Evolutionary conservation across 1,140 invertebrate species (phyloP).

Genomic region (Chironomus tepperi): DNA sequence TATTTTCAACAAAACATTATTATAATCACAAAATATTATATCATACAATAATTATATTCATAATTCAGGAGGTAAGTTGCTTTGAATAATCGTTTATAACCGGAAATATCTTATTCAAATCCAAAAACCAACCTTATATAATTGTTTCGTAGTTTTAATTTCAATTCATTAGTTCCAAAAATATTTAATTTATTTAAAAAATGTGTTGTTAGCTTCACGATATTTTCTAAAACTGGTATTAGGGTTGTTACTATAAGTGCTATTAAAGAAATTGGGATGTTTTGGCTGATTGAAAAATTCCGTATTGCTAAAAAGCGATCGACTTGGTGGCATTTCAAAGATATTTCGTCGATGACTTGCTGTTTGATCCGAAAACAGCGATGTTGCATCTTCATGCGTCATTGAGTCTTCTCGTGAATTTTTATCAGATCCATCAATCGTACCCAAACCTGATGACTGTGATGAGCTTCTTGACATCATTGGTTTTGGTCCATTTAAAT

Average conservation of each 20-base stretch:
- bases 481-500: neutral
- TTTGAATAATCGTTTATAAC: too few relatives aligned
- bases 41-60: too few relatives aligned
- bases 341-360: neutral
- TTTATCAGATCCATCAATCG: neutral
- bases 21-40: too few relatives aligned
- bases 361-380: neutral
- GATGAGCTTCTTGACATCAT: neutral
- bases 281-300: neutral
- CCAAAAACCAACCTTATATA: too few relatives aligned
- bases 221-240: neutral
- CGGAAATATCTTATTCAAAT: too few relatives aligned
- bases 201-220: neutral
- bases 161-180: neutral
- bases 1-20: too few relatives aligned
- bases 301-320: neutral
- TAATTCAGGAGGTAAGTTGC: too few relatives aligned
- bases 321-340: neutral
- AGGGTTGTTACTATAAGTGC: neutral
- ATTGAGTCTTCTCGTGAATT: conserved; percentile 11
- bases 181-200: conserved; percentile 4
- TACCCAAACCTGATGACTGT: neutral
- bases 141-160: too few relatives aligned
- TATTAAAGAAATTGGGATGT: neutral
- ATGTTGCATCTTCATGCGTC: neutral